Evolutionary conservation across 2,888 invertebrate genomes (phyloP).

Genomic region (Eupithecia tripunctaria): DNA sequence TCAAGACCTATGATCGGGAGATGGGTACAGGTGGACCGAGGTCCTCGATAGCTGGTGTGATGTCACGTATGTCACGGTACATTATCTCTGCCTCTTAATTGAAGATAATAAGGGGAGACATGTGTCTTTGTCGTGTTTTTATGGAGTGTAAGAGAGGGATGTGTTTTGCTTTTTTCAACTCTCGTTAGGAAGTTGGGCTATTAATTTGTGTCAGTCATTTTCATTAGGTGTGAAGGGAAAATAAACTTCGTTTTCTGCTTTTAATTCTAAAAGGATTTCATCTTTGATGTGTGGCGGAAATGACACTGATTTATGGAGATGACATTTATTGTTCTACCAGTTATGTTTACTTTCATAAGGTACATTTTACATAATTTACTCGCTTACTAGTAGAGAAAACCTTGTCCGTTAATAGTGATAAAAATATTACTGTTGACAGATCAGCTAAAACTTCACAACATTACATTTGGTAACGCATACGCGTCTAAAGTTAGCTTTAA

Average conservation of each 20-base stretch:
- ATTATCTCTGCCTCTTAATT: conserved; percentile 83
- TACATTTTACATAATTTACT: not conserved
- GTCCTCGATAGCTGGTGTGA: conserved; percentile 60
- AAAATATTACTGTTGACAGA: not conserved
- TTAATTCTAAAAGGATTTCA: conserved; percentile 35
- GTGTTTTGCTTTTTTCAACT: conserved; percentile 72
- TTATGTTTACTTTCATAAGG: not conserved
- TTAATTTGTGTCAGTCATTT: conserved; percentile 69
- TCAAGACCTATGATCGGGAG: conserved; percentile 51
- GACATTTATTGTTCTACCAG: conserved; percentile 1
- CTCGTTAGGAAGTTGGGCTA: conserved; percentile 68
- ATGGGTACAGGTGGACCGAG: conserved; percentile 37
- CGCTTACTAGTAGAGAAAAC: not conserved
- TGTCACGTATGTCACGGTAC: conserved; percentile 75
- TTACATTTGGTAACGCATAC: not conserved
- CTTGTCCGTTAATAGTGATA: not conserved
- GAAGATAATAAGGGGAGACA: conserved; percentile 83
- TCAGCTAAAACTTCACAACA: not conserved
- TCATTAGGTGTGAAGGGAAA: conserved; percentile 49
- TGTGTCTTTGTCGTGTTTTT: conserved; percentile 83
- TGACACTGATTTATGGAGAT: conserved; percentile 33
- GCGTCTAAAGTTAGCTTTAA: not conserved
- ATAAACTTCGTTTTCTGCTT: conserved; percentile 36
- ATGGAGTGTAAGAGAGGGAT: conserved; percentile 77
- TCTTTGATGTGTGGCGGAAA: conserved; percentile 33